Evolutionary conservation across 30 jellyfish, hydroid and myxozoan species (phyloP).

Genomic region (Pelagia noctiluca): DNA sequence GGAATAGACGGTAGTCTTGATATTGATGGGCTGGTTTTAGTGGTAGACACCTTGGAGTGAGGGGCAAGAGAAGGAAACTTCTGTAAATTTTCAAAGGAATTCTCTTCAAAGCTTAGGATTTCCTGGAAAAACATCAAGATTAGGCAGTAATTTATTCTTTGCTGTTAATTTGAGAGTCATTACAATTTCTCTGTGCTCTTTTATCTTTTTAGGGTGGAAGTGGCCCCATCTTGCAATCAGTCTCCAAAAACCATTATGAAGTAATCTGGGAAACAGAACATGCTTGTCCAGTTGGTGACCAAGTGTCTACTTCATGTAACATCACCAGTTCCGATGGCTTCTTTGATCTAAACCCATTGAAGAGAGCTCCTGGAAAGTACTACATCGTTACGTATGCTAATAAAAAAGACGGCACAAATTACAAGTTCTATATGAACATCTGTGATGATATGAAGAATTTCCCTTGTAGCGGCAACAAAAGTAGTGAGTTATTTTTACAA

Average conservation of each 20-base stretch:
- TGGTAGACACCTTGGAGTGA: too few species aligned
- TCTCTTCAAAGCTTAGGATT: too few species aligned
- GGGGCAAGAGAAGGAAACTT: too few species aligned
- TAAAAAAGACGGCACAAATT: conserved; percentile 28
- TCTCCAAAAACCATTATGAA: conserved; percentile 60
- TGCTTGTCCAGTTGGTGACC: conserved; percentile 76
- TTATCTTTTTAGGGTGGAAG: conserved; percentile 49
- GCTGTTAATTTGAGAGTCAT: too few species aligned
- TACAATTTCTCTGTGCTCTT: too few species aligned
- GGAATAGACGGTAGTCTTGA: too few species aligned
- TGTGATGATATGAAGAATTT: conserved; percentile 69
- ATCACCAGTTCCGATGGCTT: conserved; percentile 44
- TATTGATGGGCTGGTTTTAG: too few species aligned
- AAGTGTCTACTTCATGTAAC: conserved; percentile 63
- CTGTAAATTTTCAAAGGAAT: too few species aligned
- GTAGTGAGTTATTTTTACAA: not conserved
- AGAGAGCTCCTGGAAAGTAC: conserved; percentile 23
- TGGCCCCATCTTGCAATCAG: conserved; percentile 66
- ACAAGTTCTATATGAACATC: conserved; percentile 49
- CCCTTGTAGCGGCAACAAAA: conserved; percentile 41
- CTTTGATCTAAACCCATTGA: conserved; percentile 65
- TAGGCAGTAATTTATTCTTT: not conserved
- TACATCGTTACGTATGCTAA: conserved; percentile 14
- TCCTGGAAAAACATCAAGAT: not conserved
- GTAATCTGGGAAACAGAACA: conserved; percentile 80